Evolutionary conservation across 2,797 vertebrate species (phyloP).

Genomic region (Phoeniculus purpureus): DNA sequence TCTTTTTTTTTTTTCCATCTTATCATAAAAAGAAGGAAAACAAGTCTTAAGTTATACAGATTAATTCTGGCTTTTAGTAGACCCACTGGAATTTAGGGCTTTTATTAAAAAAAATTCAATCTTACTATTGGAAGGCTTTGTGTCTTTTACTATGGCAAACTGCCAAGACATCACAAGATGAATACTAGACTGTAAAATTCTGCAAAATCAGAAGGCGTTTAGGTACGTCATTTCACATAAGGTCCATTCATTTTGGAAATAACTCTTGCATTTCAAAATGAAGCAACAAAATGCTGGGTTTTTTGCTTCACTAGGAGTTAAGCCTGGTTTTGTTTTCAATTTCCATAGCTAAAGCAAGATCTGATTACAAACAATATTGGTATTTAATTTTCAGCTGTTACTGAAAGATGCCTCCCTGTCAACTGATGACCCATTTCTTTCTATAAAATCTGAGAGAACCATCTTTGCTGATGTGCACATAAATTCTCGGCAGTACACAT

Average conservation of each 20-base stretch:
- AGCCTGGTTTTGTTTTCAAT: neutral
- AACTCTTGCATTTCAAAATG: neutral
- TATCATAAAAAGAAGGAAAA: neutral
- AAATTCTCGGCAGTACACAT: conserved; percentile 15
- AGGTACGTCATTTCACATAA: neutral
- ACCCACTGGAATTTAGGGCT: neutral
- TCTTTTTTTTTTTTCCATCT: neutral
- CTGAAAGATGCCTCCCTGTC: neutral
- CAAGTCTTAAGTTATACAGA: neutral
- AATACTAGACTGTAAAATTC: neutral
- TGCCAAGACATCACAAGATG: neutral
- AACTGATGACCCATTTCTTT: neutral
- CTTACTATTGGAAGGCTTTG: neutral
- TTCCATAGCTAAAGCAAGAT: neutral
- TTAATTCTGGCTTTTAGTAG: neutral
- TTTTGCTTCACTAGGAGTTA: neutral
- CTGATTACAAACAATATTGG: neutral
- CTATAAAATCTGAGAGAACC: neutral
- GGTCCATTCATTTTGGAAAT: neutral
- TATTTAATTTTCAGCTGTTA: neutral
- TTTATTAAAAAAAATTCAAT: neutral
- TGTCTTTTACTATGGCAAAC: neutral
- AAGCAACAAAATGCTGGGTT: neutral
- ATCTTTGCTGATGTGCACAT: neutral
- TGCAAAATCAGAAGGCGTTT: neutral